Conservation (phyloP, 2,888 invertebrate genomes). For the Halictus ligatus region DNA sequence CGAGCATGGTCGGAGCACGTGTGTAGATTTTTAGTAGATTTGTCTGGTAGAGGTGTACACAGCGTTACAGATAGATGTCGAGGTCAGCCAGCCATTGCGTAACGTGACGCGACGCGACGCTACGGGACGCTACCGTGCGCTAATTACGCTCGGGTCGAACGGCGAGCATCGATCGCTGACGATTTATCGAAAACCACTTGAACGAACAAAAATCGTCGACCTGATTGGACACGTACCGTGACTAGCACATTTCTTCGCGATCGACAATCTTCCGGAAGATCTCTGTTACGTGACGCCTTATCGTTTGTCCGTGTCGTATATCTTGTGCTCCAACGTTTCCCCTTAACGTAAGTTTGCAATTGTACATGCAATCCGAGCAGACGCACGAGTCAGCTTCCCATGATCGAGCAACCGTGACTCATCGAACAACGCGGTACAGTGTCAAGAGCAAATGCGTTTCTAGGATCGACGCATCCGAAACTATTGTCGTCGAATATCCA, state of each 20-base stretch:
- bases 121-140: conserved; percentile 10
- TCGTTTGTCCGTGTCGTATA: background rate
- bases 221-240: background rate
- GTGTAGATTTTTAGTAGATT: conserved; percentile 18
- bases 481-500: background rate
- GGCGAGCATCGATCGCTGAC: background rate
- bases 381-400: background rate
- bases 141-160: conserved; percentile 32
- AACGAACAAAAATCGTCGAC: background rate
- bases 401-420: background rate
- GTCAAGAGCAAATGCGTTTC: background rate
- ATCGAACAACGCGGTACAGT: background rate
- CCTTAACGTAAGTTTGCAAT: background rate
- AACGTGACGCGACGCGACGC: conserved; percentile 21
- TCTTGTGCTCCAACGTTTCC: background rate
- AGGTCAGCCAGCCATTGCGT: conserved; percentile 42
- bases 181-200: background rate
- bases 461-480: background rate
- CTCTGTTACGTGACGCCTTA: background rate
- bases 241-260: background rate
- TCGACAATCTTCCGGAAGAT: background rate
- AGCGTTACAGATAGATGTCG: conserved; percentile 42
- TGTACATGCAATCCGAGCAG: background rate
- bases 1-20: background rate
- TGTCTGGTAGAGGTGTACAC: conserved; percentile 9